phyloP scores from a whole-genome alignment of 2,113 vertebrate species.

The Mandrillus leucophaeus region DNA sequence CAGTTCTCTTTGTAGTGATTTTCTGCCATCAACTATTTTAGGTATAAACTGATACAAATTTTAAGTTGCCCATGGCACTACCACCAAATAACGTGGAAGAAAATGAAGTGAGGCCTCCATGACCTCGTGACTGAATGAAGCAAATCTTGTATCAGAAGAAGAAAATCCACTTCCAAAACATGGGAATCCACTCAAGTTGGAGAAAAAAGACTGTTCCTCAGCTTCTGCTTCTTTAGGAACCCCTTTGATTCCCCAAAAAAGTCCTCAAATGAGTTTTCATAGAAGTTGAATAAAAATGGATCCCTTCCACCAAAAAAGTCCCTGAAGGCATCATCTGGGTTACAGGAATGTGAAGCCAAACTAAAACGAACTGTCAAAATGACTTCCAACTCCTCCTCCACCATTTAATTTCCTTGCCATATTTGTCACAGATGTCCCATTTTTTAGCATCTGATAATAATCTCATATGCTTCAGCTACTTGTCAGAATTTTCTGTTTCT shows the following conservation, averaged over 20 bases:
- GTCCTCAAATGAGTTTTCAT: constrained; percentile 91
- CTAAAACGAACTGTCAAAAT: background rate
- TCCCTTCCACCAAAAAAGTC: background rate
- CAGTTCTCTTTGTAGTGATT: background rate
- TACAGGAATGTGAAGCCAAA: background rate
- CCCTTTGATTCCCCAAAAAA: constrained; percentile 88
- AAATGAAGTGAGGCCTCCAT: background rate
- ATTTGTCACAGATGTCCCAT: background rate
- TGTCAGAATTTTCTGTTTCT: background rate
- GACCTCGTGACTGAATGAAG: background rate
- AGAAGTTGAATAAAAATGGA: background rate
- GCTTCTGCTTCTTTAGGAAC: constrained; percentile 86
- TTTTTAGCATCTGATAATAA: background rate
- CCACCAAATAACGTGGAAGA: background rate
- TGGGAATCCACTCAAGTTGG: constrained; percentile 91
- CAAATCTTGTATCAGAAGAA: constrained; percentile 87
- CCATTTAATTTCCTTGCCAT: background rate
- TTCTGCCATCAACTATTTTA: background rate
- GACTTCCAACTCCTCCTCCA: background rate
- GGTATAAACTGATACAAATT: background rate
- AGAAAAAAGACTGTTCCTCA: constrained; percentile 88
- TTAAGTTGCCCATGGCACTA: background rate
- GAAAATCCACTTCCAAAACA: constrained; percentile 88
- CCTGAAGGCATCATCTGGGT: background rate
- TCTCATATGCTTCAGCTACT: background rate